Evolutionary conservation across 2,888 invertebrate genomes (phyloP).

Genomic region (Pseudococcus viburni): DNA sequence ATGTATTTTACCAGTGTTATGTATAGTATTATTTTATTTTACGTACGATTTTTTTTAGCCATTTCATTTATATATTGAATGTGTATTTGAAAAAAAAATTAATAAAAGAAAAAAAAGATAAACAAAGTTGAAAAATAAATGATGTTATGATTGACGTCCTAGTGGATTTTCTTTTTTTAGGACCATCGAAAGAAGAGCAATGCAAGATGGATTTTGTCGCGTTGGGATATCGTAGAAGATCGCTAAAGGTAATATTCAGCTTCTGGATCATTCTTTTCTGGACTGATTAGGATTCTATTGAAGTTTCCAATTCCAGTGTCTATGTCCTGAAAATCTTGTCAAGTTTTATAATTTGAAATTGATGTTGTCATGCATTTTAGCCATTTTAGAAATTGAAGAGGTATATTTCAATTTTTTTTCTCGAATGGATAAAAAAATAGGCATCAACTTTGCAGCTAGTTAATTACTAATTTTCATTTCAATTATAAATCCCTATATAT

Average conservation of each 20-base stretch:
- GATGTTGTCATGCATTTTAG: too few relatives aligned
- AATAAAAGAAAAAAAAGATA: not conserved
- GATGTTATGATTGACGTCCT: slow-evolving; percentile 19
- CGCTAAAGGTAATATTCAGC: not conserved
- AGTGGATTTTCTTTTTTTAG: not conserved
- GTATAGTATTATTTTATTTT: slow-evolving; percentile 1
- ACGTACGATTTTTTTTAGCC: slow-evolving; percentile 26
- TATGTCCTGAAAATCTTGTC: too few relatives aligned
- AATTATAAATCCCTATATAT: too few relatives aligned
- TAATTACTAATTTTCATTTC: too few relatives aligned
- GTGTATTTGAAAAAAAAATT: not conserved
- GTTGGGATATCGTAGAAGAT: not conserved
- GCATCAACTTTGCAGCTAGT: too few relatives aligned
- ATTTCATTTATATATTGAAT: slow-evolving; percentile 15
- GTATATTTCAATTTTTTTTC: too few relatives aligned
- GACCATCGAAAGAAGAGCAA: not conserved
- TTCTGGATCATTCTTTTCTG: too few relatives aligned
- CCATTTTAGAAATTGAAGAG: too few relatives aligned
- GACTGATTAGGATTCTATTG: too few relatives aligned
- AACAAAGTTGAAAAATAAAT: not conserved
- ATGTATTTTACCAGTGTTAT: slow-evolving; percentile 31
- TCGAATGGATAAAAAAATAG: too few relatives aligned
- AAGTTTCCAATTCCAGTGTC: too few relatives aligned
- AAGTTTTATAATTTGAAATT: too few relatives aligned
- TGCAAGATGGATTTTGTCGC: not conserved